Evolutionary conservation across 2,888 invertebrate genomes (phyloP).

Genomic region (Andricus curvator): DNA sequence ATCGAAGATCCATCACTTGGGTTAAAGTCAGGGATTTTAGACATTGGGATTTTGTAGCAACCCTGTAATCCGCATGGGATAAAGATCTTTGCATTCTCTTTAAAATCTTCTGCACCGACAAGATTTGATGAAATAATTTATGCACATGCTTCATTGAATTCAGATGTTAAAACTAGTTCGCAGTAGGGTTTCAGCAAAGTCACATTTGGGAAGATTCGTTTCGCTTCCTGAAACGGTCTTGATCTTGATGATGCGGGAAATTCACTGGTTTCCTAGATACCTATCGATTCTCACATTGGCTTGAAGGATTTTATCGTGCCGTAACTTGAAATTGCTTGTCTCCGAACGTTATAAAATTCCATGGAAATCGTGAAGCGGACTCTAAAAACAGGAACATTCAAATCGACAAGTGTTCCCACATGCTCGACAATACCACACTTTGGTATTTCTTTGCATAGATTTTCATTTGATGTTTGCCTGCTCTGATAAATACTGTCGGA

Average conservation of each 20-base stretch:
- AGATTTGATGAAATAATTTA: background rate
- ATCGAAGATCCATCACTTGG: no score
- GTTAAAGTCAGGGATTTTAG: no score
- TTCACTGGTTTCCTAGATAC: constrained; percentile 33
- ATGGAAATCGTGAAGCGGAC: constrained; percentile 50
- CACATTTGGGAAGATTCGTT: constrained; percentile 8
- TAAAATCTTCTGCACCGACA: background rate
- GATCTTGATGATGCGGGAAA: constrained; percentile 10
- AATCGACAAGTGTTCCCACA: constrained; percentile 47
- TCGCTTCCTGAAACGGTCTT: background rate
- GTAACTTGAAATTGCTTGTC: constrained; percentile 68
- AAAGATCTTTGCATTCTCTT: background rate
- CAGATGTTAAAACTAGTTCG: background rate
- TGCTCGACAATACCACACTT: background rate
- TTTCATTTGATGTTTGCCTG: constrained; percentile 14
- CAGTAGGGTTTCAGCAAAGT: background rate
- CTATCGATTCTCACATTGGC: constrained; percentile 30
- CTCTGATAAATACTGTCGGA: constrained; percentile 2
- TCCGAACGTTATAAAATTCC: constrained; percentile 67
- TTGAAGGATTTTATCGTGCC: constrained; percentile 66
- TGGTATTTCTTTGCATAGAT: background rate
- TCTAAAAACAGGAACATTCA: constrained; percentile 45
- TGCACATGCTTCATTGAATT: background rate
- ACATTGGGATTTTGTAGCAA: no score
- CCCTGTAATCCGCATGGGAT: no score